Percentiles rank a stretch among this genome's conserved stretches.
Evolutionary conservation across 2,888 invertebrate species (phyloP).

Genomic region (Amorpha juglandis): DNA sequence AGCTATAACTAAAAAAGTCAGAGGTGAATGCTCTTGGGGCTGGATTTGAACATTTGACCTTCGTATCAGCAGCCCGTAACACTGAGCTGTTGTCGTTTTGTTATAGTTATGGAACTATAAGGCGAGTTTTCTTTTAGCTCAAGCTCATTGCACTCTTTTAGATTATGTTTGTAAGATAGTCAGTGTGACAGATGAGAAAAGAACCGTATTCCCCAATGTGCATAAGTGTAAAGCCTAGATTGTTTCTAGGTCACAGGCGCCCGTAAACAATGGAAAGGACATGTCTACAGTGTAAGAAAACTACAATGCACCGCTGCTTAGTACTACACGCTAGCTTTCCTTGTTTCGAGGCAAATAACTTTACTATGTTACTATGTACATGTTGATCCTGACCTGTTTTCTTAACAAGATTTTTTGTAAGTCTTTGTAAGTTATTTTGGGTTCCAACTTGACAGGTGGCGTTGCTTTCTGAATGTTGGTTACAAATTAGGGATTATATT

Average conservation of each 20-base stretch:
- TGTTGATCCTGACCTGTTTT: constrained; percentile 3
- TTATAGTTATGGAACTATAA: too few species aligned
- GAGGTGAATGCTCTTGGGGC: too few species aligned
- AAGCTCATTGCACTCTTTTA: constrained; percentile 1
- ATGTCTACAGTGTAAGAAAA: constrained; percentile 61
- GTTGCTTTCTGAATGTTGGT: constrained; percentile 6
- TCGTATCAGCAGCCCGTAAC: too few species aligned
- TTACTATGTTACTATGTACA: not conserved
- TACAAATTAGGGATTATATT: constrained; percentile 13
- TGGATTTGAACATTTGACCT: too few species aligned
- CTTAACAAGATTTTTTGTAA: constrained; percentile 18
- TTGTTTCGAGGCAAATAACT: not conserved
- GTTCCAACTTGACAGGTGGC: not conserved
- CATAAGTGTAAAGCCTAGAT: constrained; percentile 30
- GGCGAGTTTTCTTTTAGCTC: not conserved
- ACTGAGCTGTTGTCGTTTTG: too few species aligned
- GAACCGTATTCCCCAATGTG: constrained; percentile 4
- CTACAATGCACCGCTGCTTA: constrained; percentile 27
- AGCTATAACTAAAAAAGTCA: too few species aligned
- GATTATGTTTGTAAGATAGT: constrained; percentile 4
- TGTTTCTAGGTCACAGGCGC: constrained; percentile 63
- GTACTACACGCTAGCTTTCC: not conserved
- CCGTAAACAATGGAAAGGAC: constrained; percentile 57
- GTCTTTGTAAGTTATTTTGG: constrained; percentile 4
- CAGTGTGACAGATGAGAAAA: constrained; percentile 10